These are phyloP conservation scores for Lucifuga dentata DNA, from an alignment of 2,113 vertebrate species.

Conservation along the genomic window DNA sequence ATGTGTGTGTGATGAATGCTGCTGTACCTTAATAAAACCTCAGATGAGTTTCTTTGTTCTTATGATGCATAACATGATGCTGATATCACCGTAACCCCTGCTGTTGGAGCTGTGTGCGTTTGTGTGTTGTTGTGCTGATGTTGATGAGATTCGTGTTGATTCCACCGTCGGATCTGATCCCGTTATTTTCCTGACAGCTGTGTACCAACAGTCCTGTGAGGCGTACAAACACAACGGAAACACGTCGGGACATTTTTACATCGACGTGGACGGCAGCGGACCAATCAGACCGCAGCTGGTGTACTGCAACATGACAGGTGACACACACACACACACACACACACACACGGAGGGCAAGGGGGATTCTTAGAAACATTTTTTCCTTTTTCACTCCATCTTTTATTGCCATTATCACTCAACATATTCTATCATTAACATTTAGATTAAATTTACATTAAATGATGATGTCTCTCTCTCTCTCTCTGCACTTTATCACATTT, in stretches of 20 bases:
- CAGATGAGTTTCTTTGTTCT: no score
- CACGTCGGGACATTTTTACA: constrained; percentile 86
- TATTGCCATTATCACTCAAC: background rate
- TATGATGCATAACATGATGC: no score
- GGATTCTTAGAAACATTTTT: no score
- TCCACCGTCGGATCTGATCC: background rate
- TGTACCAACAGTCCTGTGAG: constrained; percentile 90
- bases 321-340: background rate
- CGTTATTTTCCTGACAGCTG: constrained; percentile 61
- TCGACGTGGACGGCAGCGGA: constrained; percentile 91
- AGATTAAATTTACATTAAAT: constrained; percentile 32
- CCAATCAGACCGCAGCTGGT: constrained; percentile 84
- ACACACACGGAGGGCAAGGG: no score
- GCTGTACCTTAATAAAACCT: no score
- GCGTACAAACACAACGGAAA: constrained; percentile 88
- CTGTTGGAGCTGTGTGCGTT: no score
- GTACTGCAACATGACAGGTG: constrained; percentile 91
- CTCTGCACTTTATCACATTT: background rate
- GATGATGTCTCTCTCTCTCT: background rate
- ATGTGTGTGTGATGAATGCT: no score
- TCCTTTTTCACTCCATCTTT: no score
- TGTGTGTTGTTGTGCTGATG: no score
- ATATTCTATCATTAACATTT: constrained; percentile 11
- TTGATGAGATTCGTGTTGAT: no score
- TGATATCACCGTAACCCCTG: no score